Percentiles rank a stretch among this genome's conserved stretches.
Evolutionary conservation across 1,140 invertebrate species (phyloP).

Genomic region (Xylocopa sonorina): DNA sequence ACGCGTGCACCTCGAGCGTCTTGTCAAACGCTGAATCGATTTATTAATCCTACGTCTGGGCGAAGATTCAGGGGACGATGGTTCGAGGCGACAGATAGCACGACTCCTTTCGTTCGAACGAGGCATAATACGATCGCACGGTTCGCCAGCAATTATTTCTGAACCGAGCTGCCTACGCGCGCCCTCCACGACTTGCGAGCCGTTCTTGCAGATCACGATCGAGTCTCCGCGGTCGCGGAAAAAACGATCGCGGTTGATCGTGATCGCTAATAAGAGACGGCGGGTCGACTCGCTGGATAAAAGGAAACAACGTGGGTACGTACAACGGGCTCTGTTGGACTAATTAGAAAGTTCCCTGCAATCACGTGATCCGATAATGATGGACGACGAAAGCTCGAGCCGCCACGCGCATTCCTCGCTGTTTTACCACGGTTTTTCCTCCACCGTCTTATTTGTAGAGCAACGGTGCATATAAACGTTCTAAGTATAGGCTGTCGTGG

Average conservation of each 20-base stretch:
- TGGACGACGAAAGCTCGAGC: neutral
- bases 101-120: conserved; percentile 12
- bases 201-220: conserved; percentile 20
- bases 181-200: neutral
- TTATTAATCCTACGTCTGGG: conserved; percentile 12
- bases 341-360: conserved; percentile 36
- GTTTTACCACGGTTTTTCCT: too few species aligned
- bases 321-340: too few species aligned
- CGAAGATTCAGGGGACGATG: conserved; percentile 1
- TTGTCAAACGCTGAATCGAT: conserved; percentile 10
- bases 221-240: conserved; percentile 14
- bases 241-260: conserved; percentile 21
- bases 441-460: too few species aligned
- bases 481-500: too few species aligned
- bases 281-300: conserved; percentile 13
- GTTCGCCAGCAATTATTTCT: conserved; percentile 18
- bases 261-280: conserved; percentile 34
- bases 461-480: too few species aligned
- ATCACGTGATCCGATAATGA: neutral
- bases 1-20: neutral
- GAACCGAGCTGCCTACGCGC: conserved; percentile 10
- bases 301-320: conserved; percentile 28
- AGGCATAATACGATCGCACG: conserved; percentile 21
- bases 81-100: neutral
- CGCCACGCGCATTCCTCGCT: too few species aligned